Conservation (phyloP, 2,797 vertebrate species). For the Aratinga solstitialis region DNA sequence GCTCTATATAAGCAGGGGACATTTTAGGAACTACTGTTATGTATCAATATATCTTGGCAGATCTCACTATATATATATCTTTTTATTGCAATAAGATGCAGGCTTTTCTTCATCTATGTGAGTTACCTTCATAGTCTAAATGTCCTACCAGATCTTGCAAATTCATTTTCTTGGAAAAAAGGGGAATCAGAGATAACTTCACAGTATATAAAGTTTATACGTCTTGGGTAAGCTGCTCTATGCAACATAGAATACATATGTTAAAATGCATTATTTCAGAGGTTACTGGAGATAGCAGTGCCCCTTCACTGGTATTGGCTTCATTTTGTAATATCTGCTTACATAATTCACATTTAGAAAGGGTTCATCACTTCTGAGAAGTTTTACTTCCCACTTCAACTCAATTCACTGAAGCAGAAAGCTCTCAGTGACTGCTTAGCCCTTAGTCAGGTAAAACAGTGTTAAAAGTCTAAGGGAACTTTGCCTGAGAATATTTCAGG, state of each 20-base stretch:
- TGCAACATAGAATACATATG: background rate
- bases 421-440: background rate
- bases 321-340: background rate
- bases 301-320: background rate
- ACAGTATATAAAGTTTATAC: background rate
- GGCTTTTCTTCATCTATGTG: background rate
- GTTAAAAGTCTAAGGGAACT: background rate
- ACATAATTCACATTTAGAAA: background rate
- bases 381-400: background rate
- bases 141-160: background rate
- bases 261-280: background rate
- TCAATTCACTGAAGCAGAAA: background rate
- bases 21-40: background rate
- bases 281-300: background rate
- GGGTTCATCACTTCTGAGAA: background rate
- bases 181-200: background rate
- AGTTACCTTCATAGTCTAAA: background rate
- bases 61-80: background rate
- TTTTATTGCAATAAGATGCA: background rate
- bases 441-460: background rate
- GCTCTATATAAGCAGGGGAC: background rate
- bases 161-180: background rate
- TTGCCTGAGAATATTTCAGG: background rate
- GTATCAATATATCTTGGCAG: background rate
- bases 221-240: background rate